Base-by-base conservation (phyloP, 2,797 vertebrate genomes). In the Chrysocyon brachyurus region DNA sequence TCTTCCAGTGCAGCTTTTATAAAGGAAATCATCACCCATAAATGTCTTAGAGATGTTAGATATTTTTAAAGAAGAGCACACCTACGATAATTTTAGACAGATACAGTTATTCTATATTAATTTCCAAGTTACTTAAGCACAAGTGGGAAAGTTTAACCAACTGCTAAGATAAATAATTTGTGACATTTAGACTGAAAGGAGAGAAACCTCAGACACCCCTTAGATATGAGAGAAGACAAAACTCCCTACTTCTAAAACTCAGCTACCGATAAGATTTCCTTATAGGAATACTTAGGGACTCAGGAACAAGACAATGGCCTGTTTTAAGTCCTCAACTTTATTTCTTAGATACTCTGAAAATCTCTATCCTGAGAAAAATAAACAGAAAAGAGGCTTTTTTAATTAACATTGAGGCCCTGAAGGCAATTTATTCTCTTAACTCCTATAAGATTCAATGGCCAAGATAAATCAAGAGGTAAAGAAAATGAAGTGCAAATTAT, bases 401-500 rank as follows among this genome's bases (percentile, higher is more conserved):
- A 73, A 88, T 91, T 90, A 92, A 90, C 52, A 92, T 2, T 70
- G 52, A 66, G 4, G 31, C 26, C 22, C 92, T 90, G 92, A 96
- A 36, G 22, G 15, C 22, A 96, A 96, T 88, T 88, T 93, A 77
- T 88, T 95, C 17, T 94, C 22, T 22, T 52, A 90, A 96, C n/a
- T 70, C 52, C n/a, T 86, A 5, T 84, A 94, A 87, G 31, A 90
- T 40, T 89, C 22, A 89, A 84, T 21, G n/a, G 84, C 5, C 54
- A 95, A 88, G 40, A 92, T 64, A 97, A 84, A 91, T 24, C 9
- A 93, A 95, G 21, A 89, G 28, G 10, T 59, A 96, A 79, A 92
- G 15, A 82, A 95, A 88, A 70, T 91, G 54, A 91, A 92, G 21
- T 84, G 24, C 81, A 90, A 56, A 88, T 91, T 82, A 83, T 90